Percentiles rank a stretch among this genome's conserved stretches.
phyloP scores from a whole-genome alignment of 2,797 vertebrate species.

The Buphagus erythrorhynchus region DNA sequence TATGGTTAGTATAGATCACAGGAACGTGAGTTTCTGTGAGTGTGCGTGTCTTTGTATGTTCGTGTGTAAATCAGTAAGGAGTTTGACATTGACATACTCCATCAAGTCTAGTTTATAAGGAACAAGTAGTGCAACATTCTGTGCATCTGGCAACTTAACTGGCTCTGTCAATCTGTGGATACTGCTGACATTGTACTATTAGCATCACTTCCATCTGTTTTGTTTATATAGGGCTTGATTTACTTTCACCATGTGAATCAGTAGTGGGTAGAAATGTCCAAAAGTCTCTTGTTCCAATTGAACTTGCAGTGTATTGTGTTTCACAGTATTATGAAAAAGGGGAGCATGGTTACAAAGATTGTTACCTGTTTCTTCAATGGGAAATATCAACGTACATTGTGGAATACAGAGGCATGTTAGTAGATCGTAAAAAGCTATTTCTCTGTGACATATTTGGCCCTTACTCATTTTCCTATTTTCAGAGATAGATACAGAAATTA shows the following conservation, averaged over 20 bases:
- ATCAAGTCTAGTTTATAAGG: conserved; percentile 86
- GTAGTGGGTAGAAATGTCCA: conserved; percentile 75
- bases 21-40: conserved; percentile 83
- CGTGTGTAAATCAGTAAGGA: conserved; percentile 84
- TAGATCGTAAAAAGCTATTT: neutral
- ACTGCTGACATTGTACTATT: conserved; percentile 84
- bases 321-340: conserved; percentile 47
- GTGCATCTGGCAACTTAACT: conserved; percentile 84
- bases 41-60: conserved; percentile 81
- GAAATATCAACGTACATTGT: neutral
- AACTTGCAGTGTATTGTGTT: conserved; percentile 62
- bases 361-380: neutral
- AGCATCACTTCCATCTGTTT: conserved; percentile 84
- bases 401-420: neutral
- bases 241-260: conserved; percentile 78
- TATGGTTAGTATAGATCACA: conserved; percentile 81
- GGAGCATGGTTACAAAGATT: neutral
- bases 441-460: neutral
- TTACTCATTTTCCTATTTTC: neutral
- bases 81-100: conserved; percentile 85
- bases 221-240: conserved; percentile 83
- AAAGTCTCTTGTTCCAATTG: conserved; percentile 73
- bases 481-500: neutral
- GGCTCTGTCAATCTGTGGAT: conserved; percentile 85
- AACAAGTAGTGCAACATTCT: conserved; percentile 86